phyloP scores from a whole-genome alignment of 2,888 invertebrate genomes.

The Cecidostiba fungosa region DNA sequence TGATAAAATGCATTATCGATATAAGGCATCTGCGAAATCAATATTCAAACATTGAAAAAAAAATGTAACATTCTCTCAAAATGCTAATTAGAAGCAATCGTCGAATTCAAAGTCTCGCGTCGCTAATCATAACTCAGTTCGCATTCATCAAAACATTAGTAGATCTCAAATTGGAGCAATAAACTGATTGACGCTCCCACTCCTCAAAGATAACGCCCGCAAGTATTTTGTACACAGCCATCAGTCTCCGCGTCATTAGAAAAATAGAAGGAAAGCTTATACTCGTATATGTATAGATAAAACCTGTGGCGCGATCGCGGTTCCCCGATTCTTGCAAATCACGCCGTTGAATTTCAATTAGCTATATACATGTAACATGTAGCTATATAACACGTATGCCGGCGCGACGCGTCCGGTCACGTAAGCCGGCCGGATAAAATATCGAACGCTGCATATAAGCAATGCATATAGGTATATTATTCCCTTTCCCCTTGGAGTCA shows the following conservation, averaged over 20 bases:
- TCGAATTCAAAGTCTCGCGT: not conserved
- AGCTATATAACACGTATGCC: not conserved
- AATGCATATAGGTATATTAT: not conserved
- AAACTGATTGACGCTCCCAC: not conserved
- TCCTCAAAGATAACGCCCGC: not conserved
- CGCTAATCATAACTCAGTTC: too few relatives aligned
- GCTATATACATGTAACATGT: not conserved
- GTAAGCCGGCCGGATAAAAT: not conserved
- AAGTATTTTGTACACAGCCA: not conserved
- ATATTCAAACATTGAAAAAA: not conserved
- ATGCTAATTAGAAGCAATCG: not conserved
- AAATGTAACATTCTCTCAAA: not conserved
- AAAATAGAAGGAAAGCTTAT: not conserved
- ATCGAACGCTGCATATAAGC: not conserved
- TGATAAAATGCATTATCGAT: not conserved
- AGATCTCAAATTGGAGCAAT: not conserved
- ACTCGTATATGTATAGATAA: not conserved
- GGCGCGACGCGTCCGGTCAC: slow-evolving; percentile 22
- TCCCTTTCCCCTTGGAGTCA: slow-evolving; percentile 16
- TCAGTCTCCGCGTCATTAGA: not conserved
- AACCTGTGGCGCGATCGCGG: not conserved
- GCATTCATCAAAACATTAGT: not conserved
- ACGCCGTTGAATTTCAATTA: slow-evolving; percentile 42
- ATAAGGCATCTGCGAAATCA: not conserved
- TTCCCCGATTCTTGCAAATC: slow-evolving; percentile 37